Evolutionary conservation across 2,797 vertebrate genomes (phyloP), one percentile per base, ranked within the genome.

Genomic region (Cetoscarus ocellatus): DNA sequence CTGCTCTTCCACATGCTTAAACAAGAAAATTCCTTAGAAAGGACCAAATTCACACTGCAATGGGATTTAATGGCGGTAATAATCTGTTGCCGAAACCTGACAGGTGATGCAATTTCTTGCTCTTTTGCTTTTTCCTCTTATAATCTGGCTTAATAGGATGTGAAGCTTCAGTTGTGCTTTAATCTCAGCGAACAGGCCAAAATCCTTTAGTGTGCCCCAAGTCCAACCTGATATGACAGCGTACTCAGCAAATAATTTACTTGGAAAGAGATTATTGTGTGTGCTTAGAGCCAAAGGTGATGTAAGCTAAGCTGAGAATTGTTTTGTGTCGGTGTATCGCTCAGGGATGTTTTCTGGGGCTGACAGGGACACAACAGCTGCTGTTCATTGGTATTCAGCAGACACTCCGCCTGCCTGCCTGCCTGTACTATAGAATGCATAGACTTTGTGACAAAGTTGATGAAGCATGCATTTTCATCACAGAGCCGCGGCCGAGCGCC

Each of bases 371-470:
- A 71, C 67, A 51, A 47, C 50, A 39, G 52, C 1, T 35, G 45
- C 40, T 40, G 18, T 52, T 87, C 85, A 80, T 88, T 86, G 77
- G 72, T 85, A 90, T 91, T 86, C 89, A 15, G 63, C 1, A 18
- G 47, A 51, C 0, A 47, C 70, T 27, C 45, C 0, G 49, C 70
- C 69, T 73, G 84, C 82, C 87, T 60, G 73, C 78, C 79, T 85
- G 19, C 13, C 12, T 12, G 1, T 67, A 78, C 82, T 76, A 82
- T 66, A 73, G 80, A 82, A 90, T 78, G 84, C 86, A 87, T 86
- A 80, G 87, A 88, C 85, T 88, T 84, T 85, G 85, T 90, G 89
- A 86, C 89, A 91, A 86, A 86, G 79, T 84, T 90, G 89, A 88
- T 91, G 84, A 91, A 88, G 83, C 84, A 59, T 89, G 84, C 67